Percentiles rank a stretch among this genome's conserved stretches.
phyloP scores from a whole-genome alignment of 1,140 invertebrate species.

The Leptinotarsa texana region DNA sequence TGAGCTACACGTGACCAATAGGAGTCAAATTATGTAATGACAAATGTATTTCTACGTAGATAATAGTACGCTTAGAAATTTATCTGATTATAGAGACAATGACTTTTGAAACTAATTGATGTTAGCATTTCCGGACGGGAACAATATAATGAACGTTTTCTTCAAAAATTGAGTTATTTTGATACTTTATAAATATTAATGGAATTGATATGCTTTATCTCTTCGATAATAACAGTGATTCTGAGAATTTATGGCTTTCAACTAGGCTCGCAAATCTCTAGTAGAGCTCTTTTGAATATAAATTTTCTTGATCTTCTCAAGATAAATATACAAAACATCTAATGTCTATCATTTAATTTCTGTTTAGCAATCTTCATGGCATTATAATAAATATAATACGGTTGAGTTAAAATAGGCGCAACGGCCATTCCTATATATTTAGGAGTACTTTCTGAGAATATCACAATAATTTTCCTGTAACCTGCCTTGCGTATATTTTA shows the following conservation, averaged over 20 bases:
- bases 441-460: conserved; percentile 25
- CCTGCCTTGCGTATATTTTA: conserved; percentile 24
- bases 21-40: no score
- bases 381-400: conserved; percentile 18
- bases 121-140: no score
- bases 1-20: no score
- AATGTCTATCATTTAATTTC: conserved; percentile 23
- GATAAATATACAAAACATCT: conserved; percentile 22
- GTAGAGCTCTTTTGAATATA: conserved; percentile 12
- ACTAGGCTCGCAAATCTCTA: conserved; percentile 14
- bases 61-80: no score
- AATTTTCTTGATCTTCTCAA: conserved; percentile 11
- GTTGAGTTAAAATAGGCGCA: conserved; percentile 5
- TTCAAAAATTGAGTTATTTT: conserved; percentile 23
- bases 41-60: no score
- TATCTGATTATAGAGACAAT: no score
- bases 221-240: conserved; percentile 17
- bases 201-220: conserved; percentile 2
- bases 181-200: conserved; percentile 7
- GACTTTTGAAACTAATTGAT: no score
- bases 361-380: conserved; percentile 11
- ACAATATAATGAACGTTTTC: no score
- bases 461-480: conserved; percentile 23
- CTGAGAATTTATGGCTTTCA: not conserved
- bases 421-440: conserved; percentile 12